Evolutionary conservation across 2,797 vertebrate species (phyloP), one percentile per base, ranked within the genome.

Genomic region (Melanotaenia boesemani): DNA sequence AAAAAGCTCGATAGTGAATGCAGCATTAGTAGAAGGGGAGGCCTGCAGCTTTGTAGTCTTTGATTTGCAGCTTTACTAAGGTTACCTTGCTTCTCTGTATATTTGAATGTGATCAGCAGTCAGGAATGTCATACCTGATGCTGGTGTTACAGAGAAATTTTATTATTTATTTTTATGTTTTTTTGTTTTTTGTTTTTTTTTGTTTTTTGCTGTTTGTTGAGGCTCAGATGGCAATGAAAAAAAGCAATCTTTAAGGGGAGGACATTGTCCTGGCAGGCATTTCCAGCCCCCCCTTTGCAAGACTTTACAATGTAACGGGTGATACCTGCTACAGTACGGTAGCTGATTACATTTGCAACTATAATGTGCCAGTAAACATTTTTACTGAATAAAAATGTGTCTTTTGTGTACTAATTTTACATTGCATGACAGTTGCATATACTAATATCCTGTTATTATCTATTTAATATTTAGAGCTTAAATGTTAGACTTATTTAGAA

Each of bases 31-130:
- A 86, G 86, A 85, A 72, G 61, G 82, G 67, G 82, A 86, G 80
- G 80, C 82, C 86, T 84, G 89, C 80, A 81, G 88, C 89, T 92
- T 91, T 72, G 83, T 89, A 90, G 86, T 88, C 44, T 89, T 91
- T 91, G 67, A 92, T 91, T 90, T 93, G 88, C 89, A 90, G 90
- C 91, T 92, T 92, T 82, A 89, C 79, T 84, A 83, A 72, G 77
- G 52, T 91, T 90, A 82, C 66, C 81, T 88, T 89, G 90, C 89
- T 91, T 92, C 78, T 90, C 80, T 90, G 83, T 92, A 80, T 90
- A 88, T 90, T 83, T 92, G 92, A 95, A 94, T 93, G 93, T 94
- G 91, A 92, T 90, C 85, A 91, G 87, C 82, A 82, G 85, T 93
- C 89, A 91, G 86, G 89, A 94, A 93, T 94, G 92, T 94, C 86